These are phyloP conservation scores for Acleris holmiana DNA, from an alignment of 2,888 invertebrate genomes.

Conservation along the genomic window DNA sequence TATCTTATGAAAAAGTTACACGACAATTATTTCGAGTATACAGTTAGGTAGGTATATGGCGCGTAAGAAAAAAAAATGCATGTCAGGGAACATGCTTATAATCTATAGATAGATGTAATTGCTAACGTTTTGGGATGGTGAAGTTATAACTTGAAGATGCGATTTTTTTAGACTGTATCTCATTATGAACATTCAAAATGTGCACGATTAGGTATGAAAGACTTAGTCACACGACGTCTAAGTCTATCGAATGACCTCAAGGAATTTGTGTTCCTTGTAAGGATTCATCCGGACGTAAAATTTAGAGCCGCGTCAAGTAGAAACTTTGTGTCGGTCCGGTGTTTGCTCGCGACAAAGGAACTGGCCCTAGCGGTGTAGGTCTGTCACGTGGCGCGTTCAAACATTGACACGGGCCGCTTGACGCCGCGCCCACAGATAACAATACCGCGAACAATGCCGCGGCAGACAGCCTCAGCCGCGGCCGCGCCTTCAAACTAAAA, in stretches of 20 bases:
- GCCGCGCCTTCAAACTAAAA: conserved; percentile 45
- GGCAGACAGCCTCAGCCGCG: conserved; percentile 45
- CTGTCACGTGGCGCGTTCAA: conserved; percentile 54
- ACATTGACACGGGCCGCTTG: conserved; percentile 67
- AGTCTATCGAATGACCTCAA: conserved; percentile 12
- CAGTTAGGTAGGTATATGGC: too few species aligned
- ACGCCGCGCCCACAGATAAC: conserved; percentile 72
- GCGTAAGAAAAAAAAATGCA: too few species aligned
- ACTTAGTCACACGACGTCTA: conserved; percentile 10
- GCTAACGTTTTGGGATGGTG: too few species aligned
- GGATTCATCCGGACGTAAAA: conserved; percentile 36
- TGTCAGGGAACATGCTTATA: too few species aligned
- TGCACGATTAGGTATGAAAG: too few species aligned
- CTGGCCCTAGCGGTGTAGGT: conserved; percentile 36
- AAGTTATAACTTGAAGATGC: too few species aligned
- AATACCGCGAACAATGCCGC: conserved; percentile 64
- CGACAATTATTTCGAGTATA: too few species aligned
- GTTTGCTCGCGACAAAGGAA: conserved; percentile 59
- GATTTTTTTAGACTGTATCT: too few species aligned
- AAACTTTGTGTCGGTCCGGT: conserved; percentile 42
- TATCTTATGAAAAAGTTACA: too few species aligned
- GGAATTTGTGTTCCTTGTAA: conserved; percentile 41
- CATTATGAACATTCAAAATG: too few species aligned
- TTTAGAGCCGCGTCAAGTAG: conserved; percentile 38
- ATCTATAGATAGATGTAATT: too few species aligned